Conservation (phyloP, 1,140 invertebrate genomes). For the Battus philenor region DNA sequence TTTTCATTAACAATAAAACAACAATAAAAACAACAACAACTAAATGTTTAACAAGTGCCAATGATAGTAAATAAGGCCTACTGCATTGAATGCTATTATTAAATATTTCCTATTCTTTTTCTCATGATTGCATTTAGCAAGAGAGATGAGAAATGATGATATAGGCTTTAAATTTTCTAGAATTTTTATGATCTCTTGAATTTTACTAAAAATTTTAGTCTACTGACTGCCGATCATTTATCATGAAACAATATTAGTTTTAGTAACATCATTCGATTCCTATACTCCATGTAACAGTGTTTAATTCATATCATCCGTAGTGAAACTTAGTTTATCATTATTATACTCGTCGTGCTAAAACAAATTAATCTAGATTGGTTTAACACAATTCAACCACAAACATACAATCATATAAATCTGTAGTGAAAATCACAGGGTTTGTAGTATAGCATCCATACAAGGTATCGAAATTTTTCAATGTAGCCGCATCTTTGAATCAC, state of each 20-base stretch:
- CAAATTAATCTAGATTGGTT: slow-evolving; percentile 9
- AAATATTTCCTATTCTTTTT: slow-evolving; percentile 34
- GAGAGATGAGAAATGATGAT: slow-evolving; percentile 44
- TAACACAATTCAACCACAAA: neutral
- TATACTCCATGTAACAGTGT: slow-evolving; percentile 25
- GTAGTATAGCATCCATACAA: slow-evolving; percentile 4
- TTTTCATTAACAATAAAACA: slow-evolving; percentile 69
- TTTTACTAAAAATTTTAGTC: slow-evolving; percentile 28
- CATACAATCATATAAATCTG: slow-evolving; percentile 4
- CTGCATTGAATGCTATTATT: slow-evolving; percentile 17
- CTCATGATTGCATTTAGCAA: slow-evolving; percentile 57
- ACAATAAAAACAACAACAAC: slow-evolving; percentile 41
- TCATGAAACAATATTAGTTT: slow-evolving; percentile 11
- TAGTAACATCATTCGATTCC: slow-evolving; percentile 17
- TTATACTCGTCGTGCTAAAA: slow-evolving; percentile 21
- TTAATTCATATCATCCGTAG: slow-evolving; percentile 20
- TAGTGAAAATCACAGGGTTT: slow-evolving; percentile 12
- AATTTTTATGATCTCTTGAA: slow-evolving; percentile 60
- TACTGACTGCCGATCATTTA: slow-evolving; percentile 18
- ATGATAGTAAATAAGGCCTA: slow-evolving; percentile 26
- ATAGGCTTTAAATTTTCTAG: slow-evolving; percentile 41
- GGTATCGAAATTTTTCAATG: slow-evolving; percentile 4
- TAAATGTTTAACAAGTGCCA: slow-evolving; percentile 27
- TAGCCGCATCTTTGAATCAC: neutral
- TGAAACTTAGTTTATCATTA: slow-evolving; percentile 10